Evolutionary conservation across 2,888 invertebrate species (phyloP).

Genomic region (Rhagophthalmus giganteus): DNA sequence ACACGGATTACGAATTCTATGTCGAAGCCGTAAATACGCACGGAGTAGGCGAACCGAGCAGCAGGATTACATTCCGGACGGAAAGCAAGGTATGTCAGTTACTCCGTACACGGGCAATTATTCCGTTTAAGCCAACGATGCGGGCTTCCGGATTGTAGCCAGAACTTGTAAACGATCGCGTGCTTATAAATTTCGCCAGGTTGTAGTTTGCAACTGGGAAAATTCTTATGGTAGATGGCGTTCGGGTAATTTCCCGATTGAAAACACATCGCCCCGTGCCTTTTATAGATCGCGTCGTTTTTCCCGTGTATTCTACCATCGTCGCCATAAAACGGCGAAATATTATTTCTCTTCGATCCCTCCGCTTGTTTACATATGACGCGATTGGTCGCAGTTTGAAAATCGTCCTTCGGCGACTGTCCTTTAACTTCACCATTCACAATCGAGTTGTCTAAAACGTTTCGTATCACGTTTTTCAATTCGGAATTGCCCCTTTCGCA

Average conservation of each 20-base stretch:
- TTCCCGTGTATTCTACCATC: slow-evolving; percentile 62
- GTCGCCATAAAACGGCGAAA: slow-evolving; percentile 1
- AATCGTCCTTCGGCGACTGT: neutral
- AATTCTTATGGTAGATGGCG: slow-evolving; percentile 73
- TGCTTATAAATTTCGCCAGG: slow-evolving; percentile 74
- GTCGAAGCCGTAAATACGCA: slow-evolving; percentile 79
- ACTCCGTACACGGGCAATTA: slow-evolving; percentile 13
- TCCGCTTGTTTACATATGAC: no score
- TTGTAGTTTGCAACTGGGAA: slow-evolving; percentile 61
- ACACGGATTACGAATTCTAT: slow-evolving; percentile 78
- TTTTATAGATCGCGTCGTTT: slow-evolving; percentile 67
- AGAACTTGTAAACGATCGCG: slow-evolving; percentile 75
- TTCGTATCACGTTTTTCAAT: slow-evolving; percentile 10
- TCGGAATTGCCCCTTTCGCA: slow-evolving; percentile 1
- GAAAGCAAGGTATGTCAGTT: slow-evolving; percentile 61
- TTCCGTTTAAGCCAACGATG: slow-evolving; percentile 44
- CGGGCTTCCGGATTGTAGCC: slow-evolving; percentile 51
- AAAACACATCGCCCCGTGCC: slow-evolving; percentile 79
- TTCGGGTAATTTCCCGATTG: slow-evolving; percentile 92
- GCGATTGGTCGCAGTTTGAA: no score
- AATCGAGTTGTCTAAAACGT: slow-evolving; percentile 12
- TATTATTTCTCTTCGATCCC: neutral
- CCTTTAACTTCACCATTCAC: neutral
- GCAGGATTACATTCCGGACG: slow-evolving; percentile 76
- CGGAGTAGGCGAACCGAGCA: slow-evolving; percentile 76